These are phyloP conservation scores for Eurystomus glaucurus DNA, from an alignment of 2,797 vertebrate genomes.

Conservation along the genomic window DNA sequence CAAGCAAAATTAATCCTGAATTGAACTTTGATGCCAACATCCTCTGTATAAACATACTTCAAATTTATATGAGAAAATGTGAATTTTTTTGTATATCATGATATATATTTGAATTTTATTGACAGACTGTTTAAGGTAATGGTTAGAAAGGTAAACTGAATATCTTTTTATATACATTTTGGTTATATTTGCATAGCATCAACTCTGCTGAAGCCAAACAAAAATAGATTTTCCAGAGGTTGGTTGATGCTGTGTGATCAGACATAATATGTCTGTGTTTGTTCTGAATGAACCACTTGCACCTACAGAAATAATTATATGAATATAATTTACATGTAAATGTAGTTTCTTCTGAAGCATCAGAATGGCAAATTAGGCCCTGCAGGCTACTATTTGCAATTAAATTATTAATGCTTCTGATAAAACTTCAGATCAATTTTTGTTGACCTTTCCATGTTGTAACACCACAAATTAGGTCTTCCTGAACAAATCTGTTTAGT, in stretches of 20 bases:
- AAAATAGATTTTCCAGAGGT: conserved; percentile 33
- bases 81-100: not conserved
- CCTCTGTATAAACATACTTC: not conserved
- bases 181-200: not conserved
- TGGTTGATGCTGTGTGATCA: conserved; percentile 62
- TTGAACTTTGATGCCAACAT: not conserved
- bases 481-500: conserved; percentile 71
- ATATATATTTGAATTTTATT: not conserved
- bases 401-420: conserved; percentile 91
- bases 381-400: conserved; percentile 91
- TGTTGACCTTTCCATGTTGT: conserved; percentile 86
- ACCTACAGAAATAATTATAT: conserved; percentile 89
- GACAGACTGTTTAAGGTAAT: not conserved
- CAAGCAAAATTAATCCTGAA: not conserved
- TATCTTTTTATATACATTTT: conserved; percentile 33
- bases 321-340: conserved; percentile 95
- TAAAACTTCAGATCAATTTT: conserved; percentile 89
- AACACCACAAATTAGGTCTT: conserved; percentile 79
- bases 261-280: conserved; percentile 56
- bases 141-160: not conserved
- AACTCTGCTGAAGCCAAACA: conserved; percentile 19
- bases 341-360: conserved; percentile 86
- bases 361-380: conserved; percentile 88
- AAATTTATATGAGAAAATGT: not conserved
- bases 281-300: conserved; percentile 58